phyloP scores from a whole-genome alignment of 2,888 invertebrate species.

The Brachypalpus laphriformis region DNA sequence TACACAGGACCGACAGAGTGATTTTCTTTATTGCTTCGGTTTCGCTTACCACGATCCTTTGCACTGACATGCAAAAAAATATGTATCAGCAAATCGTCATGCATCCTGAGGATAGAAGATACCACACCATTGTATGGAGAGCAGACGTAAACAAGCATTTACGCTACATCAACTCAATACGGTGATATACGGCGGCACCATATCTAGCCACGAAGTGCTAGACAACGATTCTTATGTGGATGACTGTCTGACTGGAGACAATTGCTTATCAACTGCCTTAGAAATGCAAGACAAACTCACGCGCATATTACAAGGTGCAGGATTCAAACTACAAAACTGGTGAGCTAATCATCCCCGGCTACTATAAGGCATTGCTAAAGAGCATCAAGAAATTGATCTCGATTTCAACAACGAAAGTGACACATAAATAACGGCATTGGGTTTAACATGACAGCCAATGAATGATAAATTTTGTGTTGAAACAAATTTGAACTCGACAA shows the following conservation, averaged over 20 bases:
- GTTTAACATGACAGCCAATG: background rate
- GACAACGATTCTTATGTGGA: background rate
- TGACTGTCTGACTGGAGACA: background rate
- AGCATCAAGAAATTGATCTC: constrained; percentile 37
- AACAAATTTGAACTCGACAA: background rate
- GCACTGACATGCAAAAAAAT: too few species aligned
- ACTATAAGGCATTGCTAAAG: constrained; percentile 37
- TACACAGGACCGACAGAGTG: constrained; percentile 73
- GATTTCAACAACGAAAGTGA: constrained; percentile 26
- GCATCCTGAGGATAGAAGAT: constrained; percentile 56
- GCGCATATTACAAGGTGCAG: constrained; percentile 29
- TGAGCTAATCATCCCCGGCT: constrained; percentile 44
- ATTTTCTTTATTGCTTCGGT: constrained; percentile 27
- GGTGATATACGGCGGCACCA: background rate
- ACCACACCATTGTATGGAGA: constrained; percentile 74
- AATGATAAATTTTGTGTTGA: background rate
- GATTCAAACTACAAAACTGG: constrained; percentile 50
- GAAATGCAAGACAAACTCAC: constrained; percentile 35
- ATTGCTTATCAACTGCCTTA: background rate
- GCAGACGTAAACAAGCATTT: constrained; percentile 29
- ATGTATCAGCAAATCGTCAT: constrained; percentile 74
- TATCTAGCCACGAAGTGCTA: background rate
- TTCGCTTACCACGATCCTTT: constrained; percentile 34
- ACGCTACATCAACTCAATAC: constrained; percentile 27
- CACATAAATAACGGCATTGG: constrained; percentile 11